Conservation (phyloP, 2,888 invertebrate species). For the Tetragnatha montana region DNA sequence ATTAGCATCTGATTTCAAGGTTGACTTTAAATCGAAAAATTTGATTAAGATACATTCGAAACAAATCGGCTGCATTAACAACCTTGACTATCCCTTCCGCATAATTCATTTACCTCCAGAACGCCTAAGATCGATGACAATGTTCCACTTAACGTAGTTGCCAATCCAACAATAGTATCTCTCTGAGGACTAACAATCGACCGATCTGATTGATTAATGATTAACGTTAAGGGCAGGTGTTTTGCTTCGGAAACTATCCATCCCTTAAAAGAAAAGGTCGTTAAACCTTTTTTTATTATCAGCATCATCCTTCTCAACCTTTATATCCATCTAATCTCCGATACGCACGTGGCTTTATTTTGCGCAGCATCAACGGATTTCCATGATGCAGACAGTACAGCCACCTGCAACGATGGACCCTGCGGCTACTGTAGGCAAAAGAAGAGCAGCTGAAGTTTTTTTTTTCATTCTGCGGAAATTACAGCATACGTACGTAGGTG, state of each 20-base stretch:
- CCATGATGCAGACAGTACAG: slow-evolving; percentile 7
- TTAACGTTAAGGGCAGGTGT: slow-evolving; percentile 33
- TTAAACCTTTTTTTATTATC: slow-evolving; percentile 38
- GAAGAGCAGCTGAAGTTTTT: slow-evolving; percentile 51
- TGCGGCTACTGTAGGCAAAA: slow-evolving; percentile 40
- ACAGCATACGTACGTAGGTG: slow-evolving; percentile 48
- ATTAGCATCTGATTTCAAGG: not conserved
- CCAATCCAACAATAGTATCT: not conserved
- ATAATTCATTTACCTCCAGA: too few relatives aligned
- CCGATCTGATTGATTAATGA: not conserved
- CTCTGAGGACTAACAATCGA: not conserved
- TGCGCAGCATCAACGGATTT: slow-evolving; percentile 52
- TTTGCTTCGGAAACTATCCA: not conserved
- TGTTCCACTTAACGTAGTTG: not conserved
- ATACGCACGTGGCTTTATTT: slow-evolving; percentile 36
- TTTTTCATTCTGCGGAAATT: slow-evolving; percentile 59
- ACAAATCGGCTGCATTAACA: not conserved
- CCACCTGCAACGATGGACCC: slow-evolving; percentile 37
- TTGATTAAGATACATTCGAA: not conserved
- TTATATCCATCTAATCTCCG: slow-evolving; percentile 20
- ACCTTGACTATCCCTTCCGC: too few relatives aligned
- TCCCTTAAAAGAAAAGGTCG: slow-evolving; percentile 30
- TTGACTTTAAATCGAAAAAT: not conserved
- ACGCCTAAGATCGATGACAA: not conserved
- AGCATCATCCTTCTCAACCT: not conserved